Base-by-base conservation (phyloP, 2,888 invertebrate species). In the Schizaphis graminum region DNA sequence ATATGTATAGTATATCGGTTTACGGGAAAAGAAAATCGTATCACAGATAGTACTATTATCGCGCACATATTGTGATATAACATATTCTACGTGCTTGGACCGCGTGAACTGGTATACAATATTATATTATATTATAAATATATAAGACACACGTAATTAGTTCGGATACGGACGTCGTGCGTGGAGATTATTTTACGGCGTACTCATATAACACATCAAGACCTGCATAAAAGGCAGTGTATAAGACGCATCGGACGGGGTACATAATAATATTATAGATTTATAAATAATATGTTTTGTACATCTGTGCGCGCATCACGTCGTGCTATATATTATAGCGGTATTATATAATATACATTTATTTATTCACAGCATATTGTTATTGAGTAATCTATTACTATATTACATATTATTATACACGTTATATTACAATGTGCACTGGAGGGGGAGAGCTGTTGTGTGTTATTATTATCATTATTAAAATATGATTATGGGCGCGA, bases 381-480 rank as follows among this genome's bases (percentile, higher is more conserved):
- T 77, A 77, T n/a, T 67, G 16, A 35, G 77, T 77, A 35, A 35
- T 35, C n/a, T 77, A 77, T 77, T 35, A 77, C n/a, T 35, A n/a
- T 67, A n/a, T n/a, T n/a, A 67, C n/a, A 4, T 16, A n/a, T n/a
- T 44, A 44, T 61, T n/a, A 67, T 67, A 67, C 67, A 1, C 5
- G 16, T 67, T 67, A n/a, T 16, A 61, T 3, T 57, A 57, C 10
- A 35, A 35, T 16, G 35, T 16, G 35, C 7, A 35, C 77, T 35
- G 35, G 77, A 2, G 16, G 67, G 41, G 85, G 47, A 24, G 16
- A 53, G 53, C 16, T 53, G 16, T 53, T 61, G n/a, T 77, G 77
- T 77, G 21, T 61, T 91, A 77, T 91, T 41, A 84, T 84, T 84
- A 84, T 91, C 77, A 41, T 53, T 91, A 84, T 84, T 91, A 35